A percentile compares a stretch with the other conserved stretches of the same genome.
Evolutionary conservation across 2,888 invertebrate species (phyloP).

Genomic region (Heliconius ismenius): DNA sequence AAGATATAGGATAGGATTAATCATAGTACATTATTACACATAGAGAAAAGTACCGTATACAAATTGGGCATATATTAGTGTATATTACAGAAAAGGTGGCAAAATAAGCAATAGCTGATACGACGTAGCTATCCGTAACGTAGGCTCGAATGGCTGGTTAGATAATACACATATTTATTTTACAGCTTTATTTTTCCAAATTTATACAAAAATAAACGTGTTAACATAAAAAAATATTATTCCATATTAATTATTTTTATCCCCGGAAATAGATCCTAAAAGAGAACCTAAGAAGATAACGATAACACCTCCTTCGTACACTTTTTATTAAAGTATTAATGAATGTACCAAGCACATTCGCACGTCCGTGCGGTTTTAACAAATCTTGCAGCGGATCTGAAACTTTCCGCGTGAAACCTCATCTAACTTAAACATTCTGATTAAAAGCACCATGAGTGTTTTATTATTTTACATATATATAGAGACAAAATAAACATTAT

Average conservation of each 20-base stretch:
- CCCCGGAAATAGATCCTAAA: background rate
- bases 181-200: background rate
- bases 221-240: background rate
- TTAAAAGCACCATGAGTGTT: background rate
- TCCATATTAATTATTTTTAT: background rate
- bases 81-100: background rate
- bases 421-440: slow-evolving; percentile 1
- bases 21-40: background rate
- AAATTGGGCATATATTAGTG: background rate
- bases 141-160: background rate
- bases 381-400: background rate
- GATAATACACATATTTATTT: background rate
- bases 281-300: background rate
- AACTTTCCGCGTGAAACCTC: slow-evolving; percentile 15
- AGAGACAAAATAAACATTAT: background rate
- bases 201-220: background rate
- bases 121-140: background rate
- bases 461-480: background rate
- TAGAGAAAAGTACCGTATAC: background rate
- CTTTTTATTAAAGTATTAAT: slow-evolving; percentile 11
- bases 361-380: slow-evolving; percentile 10
- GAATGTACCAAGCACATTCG: background rate
- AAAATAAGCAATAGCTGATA: background rate
- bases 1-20: too few relatives aligned
- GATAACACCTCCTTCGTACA: background rate